A percentile compares a stretch with the other conserved stretches of the same genome.
phyloP scores from a whole-genome alignment of 23 tunicate genomes.

The Diplosoma virens region DNA sequence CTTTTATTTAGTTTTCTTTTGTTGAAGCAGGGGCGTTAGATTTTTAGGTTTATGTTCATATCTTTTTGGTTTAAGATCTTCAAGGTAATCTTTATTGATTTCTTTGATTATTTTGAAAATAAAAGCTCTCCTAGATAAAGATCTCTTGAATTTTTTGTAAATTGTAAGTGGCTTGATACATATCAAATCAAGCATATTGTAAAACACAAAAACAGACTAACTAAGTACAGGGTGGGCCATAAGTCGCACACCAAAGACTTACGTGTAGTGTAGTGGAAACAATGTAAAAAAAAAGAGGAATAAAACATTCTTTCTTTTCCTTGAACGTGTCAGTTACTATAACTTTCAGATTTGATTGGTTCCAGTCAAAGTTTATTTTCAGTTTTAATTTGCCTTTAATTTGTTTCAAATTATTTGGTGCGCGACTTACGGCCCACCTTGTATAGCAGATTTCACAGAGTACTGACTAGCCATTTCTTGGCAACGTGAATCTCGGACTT shows the following conservation, averaged over 20 bases:
- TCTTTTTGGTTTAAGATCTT: not conserved
- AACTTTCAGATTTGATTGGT: too few relatives aligned
- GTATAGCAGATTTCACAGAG: not conserved
- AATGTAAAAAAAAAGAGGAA: too few relatives aligned
- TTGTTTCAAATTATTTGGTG: too few relatives aligned
- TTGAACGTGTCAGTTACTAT: too few relatives aligned
- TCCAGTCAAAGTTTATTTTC: too few relatives aligned
- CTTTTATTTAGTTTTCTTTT: not conserved
- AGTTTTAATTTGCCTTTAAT: too few relatives aligned
- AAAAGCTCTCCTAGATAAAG: not conserved
- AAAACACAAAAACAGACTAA: not conserved
- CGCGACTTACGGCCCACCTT: too few relatives aligned
- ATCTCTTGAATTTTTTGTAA: not conserved
- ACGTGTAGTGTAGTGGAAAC: too few relatives aligned
- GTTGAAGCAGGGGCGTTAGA: not conserved
- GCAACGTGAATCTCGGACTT: not conserved
- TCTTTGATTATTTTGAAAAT: not conserved
- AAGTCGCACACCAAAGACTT: too few relatives aligned
- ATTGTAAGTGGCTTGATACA: not conserved
- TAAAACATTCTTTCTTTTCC: too few relatives aligned
- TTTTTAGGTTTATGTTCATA: not conserved
- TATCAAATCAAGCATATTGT: not conserved
- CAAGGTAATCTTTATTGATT: not conserved
- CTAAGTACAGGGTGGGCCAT: too few relatives aligned
- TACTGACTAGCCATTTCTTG: not conserved